Evolutionary conservation across 2,888 invertebrate genomes (phyloP).

Genomic region (Atethmia centrago): DNA sequence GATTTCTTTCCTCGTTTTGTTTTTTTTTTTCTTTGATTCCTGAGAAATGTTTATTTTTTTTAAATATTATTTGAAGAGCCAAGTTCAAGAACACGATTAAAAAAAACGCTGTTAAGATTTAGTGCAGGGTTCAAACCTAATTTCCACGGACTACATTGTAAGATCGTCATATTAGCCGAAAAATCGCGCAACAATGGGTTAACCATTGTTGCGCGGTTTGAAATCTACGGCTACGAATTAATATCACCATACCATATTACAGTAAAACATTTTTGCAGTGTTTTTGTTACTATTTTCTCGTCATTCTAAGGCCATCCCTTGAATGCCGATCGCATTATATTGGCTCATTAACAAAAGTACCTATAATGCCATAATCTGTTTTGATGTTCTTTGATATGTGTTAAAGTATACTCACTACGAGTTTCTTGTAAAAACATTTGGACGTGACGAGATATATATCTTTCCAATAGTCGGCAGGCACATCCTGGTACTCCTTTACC

Average conservation of each 20-base stretch:
- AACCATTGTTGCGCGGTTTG: no score
- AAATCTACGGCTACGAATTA: background rate
- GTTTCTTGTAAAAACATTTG: conserved; percentile 39
- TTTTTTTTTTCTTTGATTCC: no score
- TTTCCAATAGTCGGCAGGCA: conserved; percentile 77
- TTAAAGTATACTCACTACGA: conserved; percentile 51
- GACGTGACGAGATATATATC: conserved; percentile 65
- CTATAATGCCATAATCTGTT: background rate
- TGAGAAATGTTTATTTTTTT: no score
- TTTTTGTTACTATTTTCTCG: background rate
- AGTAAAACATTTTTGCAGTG: background rate
- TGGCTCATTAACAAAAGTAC: background rate
- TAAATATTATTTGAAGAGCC: no score
- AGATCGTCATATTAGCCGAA: background rate
- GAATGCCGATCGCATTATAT: background rate
- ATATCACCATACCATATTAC: background rate
- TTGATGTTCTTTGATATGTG: background rate
- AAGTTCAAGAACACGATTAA: no score
- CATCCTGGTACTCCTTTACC: conserved; percentile 74
- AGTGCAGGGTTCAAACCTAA: no score
- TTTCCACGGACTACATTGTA: background rate
- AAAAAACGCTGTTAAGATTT: no score
- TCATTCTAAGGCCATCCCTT: background rate
- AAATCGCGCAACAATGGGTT: background rate
- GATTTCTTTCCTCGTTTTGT: no score